Evolutionary conservation across 35 echinoderm and acorn worm species (phyloP).

Genomic region (Apostichopus japonicus): DNA sequence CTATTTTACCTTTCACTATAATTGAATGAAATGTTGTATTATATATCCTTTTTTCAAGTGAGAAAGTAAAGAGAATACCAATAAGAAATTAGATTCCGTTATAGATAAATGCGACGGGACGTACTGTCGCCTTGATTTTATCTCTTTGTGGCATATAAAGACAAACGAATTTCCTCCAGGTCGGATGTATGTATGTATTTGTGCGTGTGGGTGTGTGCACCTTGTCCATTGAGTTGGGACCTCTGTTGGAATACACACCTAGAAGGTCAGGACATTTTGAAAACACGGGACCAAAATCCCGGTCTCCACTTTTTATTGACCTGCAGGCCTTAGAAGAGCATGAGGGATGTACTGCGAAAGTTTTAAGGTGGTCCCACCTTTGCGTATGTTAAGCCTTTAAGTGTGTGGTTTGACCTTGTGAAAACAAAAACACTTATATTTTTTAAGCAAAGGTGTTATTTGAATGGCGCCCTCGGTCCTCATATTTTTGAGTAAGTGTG

Average conservation of each 20-base stretch:
- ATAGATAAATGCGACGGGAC: no score
- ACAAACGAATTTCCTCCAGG: no score
- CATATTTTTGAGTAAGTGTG: background rate
- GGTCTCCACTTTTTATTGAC: background rate
- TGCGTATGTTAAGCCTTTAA: background rate
- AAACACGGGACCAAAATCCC: conserved; percentile 16
- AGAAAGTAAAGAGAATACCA: no score
- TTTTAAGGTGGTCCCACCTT: background rate
- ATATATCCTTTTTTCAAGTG: no score
- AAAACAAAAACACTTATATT: background rate
- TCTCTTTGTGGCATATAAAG: no score
- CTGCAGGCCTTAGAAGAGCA: background rate
- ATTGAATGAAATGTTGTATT: no score
- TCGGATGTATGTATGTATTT: no score
- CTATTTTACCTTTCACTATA: no score
- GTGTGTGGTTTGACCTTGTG: background rate
- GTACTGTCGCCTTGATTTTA: no score
- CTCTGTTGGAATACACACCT: background rate
- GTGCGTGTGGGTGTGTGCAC: conserved; percentile 3
- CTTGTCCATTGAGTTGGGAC: background rate
- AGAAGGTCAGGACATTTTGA: background rate
- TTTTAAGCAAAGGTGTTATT: background rate
- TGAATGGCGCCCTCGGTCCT: background rate
- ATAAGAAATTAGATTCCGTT: no score
- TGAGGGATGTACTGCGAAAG: background rate